Percentiles rank a stretch among this genome's conserved stretches.
Evolutionary conservation across 2,113 vertebrate species (phyloP).

Genomic region (Theristicus caerulescens): DNA sequence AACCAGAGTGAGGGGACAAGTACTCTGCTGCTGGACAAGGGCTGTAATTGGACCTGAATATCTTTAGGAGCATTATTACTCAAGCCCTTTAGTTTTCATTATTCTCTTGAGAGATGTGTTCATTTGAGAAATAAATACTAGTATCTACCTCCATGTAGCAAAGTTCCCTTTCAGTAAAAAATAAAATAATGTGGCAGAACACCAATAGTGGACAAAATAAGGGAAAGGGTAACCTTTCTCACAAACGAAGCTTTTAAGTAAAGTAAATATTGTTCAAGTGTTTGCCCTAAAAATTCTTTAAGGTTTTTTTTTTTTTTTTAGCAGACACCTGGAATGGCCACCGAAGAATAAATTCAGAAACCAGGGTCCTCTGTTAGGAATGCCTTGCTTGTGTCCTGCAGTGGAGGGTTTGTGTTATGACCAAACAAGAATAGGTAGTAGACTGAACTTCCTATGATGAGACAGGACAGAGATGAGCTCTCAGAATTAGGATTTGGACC

Average conservation of each 20-base stretch:
- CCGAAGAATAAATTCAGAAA: neutral
- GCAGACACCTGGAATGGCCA: neutral
- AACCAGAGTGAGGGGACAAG: neutral
- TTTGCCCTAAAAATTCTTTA: neutral
- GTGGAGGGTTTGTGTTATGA: neutral
- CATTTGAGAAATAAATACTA: neutral
- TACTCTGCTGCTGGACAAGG: neutral
- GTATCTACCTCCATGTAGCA: neutral
- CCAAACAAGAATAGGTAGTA: neutral
- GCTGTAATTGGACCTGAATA: neutral
- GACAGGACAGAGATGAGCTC: neutral
- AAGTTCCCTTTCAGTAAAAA: neutral
- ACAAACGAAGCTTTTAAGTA: neutral
- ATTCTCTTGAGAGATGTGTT: neutral
- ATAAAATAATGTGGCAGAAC: neutral
- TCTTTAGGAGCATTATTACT: neutral
- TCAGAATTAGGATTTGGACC: neutral
- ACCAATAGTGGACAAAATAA: neutral
- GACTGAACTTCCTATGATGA: neutral
- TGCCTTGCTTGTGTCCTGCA: neutral
- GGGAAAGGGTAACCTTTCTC: neutral
- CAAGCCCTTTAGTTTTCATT: neutral
- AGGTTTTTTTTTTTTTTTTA: neutral
- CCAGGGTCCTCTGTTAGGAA: neutral
- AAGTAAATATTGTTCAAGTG: neutral